Base-by-base conservation (phyloP, 2,888 invertebrate species). In the Mesoligia furuncula region DNA sequence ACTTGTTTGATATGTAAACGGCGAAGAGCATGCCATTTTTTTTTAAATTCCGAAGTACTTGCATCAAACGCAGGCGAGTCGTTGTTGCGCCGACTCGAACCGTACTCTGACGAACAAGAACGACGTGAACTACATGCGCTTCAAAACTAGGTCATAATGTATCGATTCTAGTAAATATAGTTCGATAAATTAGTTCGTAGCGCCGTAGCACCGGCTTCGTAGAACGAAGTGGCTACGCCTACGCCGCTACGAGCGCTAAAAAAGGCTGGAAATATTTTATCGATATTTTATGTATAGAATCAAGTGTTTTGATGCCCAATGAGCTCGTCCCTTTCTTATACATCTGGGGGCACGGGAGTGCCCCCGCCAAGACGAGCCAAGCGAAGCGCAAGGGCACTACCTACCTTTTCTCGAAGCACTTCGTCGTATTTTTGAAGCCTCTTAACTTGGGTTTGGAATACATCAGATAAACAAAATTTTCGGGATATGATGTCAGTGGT, bases 141-240 rank as follows among this genome's bases (percentile, higher is more conserved):
- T 57, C 36, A 8, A 48, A 69, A 42, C 24, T 45, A 76, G 57
- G 57, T 75, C 65, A 0, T n/a, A 2, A 9, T 6, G 24, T 59
- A 72, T 80, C 24, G 80, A 72, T 77, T 76, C 9, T 39, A 31
- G 17, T 45, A 17, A 27, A 42, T 9, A 54, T 42, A 31, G 11
- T 42, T 42, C 17, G 31, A 54, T 39, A 20, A 45, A 57, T 74
- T 59, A 27, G 27, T 13, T n/a, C 17, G 39, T 45, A 45, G 45
- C 75, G 15, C 15, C 75, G 45, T 45, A 31, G 75, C 57, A 8
- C 15, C 20, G 4, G 24, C 20, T n/a, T 59, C 74, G 57, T 74
- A 36, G 57, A 59, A 27, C n/a, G 3, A 54, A 11, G 54, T 24
- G 24, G 51, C 51, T 8, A 31, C 48, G 48, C 39, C 75, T 31